Evolutionary conservation across 1,140 invertebrate species (phyloP), one percentile per base, ranked within the genome.

Genomic region (Drosophila pseudoobscura): DNA sequence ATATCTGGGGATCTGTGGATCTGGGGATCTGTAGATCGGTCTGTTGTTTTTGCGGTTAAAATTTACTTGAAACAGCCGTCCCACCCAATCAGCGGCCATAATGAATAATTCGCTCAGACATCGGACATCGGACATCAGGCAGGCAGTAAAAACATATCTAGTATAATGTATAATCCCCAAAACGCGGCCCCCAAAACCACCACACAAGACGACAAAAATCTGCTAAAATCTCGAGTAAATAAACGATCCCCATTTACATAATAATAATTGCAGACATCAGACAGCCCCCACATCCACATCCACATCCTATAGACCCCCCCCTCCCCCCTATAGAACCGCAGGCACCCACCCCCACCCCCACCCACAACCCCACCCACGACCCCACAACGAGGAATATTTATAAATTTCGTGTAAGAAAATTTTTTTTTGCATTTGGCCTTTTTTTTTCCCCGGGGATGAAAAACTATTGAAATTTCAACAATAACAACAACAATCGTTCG

Each of bases 221-320:
- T 55, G 76, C 59, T 49, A 66, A 62, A 46, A 64, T 57, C 52
- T 53, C 77, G 52, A 75, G 76, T 79, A 79, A 83, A 76, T 79
- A 84, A 83, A 87, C 60, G 66, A 68, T 72, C 58, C 41, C 51
- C 68, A 85, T 87, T 87, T 87, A 87, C 82, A 87, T 88, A 87
- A 85, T 85, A 78, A 87, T 85, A 82, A 87, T 80, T 78, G 82
- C 82, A 59, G 49, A 51, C 72, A 75, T 68, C 50, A 62, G 43
- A 53, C 72, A 75, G 0, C 11, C 35, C 35, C 35, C 35, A 39
- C 35, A 39, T 73, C 62, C 49, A 52, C 11, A 56, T 35, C 9
- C 35, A 39, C 35, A 39, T 39, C 35, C 35, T 39, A 39, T 39
- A 39, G 35, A 13, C 9, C 8, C 35, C 35, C 35, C 35, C 0